Conservation (phyloP, 2,888 invertebrate species). For the Anagyrus pseudococci region DNA sequence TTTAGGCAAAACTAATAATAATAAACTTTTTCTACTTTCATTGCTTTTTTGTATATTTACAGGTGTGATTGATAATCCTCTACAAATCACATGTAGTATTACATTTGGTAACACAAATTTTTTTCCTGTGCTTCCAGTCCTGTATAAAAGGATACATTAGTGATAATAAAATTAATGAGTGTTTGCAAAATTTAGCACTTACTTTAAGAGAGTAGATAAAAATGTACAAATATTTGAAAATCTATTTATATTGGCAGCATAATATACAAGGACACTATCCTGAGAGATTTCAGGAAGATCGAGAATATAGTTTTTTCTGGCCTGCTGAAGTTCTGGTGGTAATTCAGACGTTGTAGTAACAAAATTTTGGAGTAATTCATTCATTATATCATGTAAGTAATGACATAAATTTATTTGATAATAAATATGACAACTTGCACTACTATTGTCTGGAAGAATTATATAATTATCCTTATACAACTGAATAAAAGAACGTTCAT, state of each 20-base stretch:
- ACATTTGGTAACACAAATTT: constrained; percentile 49
- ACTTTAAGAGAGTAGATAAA: constrained; percentile 48
- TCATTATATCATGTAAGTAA: constrained; percentile 51
- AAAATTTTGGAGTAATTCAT: constrained; percentile 50
- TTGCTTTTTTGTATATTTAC: constrained; percentile 44
- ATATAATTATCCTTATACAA: constrained; percentile 45
- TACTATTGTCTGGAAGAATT: constrained; percentile 47
- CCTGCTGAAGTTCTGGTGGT: constrained; percentile 6
- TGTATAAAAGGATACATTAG: constrained; percentile 20
- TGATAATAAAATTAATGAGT: constrained; percentile 4
- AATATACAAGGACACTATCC: constrained; percentile 50
- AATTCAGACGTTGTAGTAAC: constrained; percentile 41
- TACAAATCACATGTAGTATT: constrained; percentile 50
- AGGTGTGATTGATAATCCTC: constrained; percentile 52
- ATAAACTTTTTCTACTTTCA: constrained; percentile 46
- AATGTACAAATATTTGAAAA: constrained; percentile 53
- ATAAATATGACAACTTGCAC: constrained; percentile 38
- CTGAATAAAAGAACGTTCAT: constrained; percentile 51
- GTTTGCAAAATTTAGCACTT: constrained; percentile 11
- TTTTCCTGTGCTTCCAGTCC: constrained; percentile 46
- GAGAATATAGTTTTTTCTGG: constrained; percentile 39
- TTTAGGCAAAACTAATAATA: constrained; percentile 51
- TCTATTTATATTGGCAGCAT: constrained; percentile 47
- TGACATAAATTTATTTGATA: constrained; percentile 48
- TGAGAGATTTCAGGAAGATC: constrained; percentile 48